Conservation (phyloP, 2,888 invertebrate genomes). For the Drosophila neonasuta region DNA sequence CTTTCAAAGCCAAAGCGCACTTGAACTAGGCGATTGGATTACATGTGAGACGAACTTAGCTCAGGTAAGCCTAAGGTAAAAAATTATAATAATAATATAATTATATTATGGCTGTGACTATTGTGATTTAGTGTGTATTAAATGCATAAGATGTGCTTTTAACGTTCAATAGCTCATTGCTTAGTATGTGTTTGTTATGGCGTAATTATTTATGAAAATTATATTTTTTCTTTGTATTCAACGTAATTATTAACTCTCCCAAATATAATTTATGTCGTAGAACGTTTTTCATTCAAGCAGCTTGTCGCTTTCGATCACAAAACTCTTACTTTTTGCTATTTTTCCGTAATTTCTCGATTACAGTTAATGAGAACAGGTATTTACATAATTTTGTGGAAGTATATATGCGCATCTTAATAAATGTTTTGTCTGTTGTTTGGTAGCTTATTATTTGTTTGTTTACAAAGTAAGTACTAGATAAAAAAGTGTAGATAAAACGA, state of each 20-base stretch:
- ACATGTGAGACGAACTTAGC: constrained; percentile 21
- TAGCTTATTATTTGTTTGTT: constrained; percentile 51
- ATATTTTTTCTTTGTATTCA: no score
- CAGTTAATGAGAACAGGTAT: constrained; percentile 13
- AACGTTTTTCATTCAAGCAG: not conserved
- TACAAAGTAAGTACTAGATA: constrained; percentile 47
- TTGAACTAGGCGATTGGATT: constrained; percentile 57
- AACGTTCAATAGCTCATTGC: no score
- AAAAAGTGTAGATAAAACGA: constrained; percentile 48
- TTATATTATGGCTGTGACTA: constrained; percentile 1
- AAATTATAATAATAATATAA: constrained; percentile 1
- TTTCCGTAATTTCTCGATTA: not conserved
- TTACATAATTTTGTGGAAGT: constrained; percentile 12
- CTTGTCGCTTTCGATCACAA: not conserved
- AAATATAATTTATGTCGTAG: no score
- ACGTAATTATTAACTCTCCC: no score
- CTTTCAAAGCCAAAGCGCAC: constrained; percentile 38
- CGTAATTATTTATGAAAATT: no score
- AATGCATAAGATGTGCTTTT: not conserved
- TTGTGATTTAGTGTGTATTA: not conserved
- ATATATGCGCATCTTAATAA: constrained; percentile 37
- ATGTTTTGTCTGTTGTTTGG: constrained; percentile 40
- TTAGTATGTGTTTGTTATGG: no score
- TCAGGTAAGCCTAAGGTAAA: constrained; percentile 25
- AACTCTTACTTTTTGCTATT: constrained; percentile 7